phyloP scores from a whole-genome alignment of 64 coral and sea anemone genomes.

The Stichodactyla mertensii region DNA sequence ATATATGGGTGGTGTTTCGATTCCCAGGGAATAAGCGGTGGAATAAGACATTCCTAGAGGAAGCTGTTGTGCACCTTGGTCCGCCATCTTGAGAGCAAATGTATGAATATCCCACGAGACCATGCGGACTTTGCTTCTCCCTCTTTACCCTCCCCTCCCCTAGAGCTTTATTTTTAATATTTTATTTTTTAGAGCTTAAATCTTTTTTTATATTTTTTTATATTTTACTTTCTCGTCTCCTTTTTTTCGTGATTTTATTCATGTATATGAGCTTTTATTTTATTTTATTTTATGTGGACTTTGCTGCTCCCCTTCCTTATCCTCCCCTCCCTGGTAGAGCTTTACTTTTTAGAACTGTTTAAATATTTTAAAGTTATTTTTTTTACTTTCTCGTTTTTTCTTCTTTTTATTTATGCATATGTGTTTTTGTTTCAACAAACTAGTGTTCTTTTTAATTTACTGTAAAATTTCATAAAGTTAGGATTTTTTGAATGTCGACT shows the following conservation, averaged over 20 bases:
- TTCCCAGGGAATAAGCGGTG: constrained; percentile 1
- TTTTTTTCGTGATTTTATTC: background rate
- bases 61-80: background rate
- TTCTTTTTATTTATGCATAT: background rate
- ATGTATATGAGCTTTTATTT: too few species aligned
- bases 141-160: background rate
- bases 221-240: background rate
- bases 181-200: background rate
- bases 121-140: background rate
- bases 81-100: constrained; percentile 4
- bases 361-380: background rate
- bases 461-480: too few species aligned
- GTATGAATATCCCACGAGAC: background rate
- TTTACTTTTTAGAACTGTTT: background rate
- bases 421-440: too few species aligned
- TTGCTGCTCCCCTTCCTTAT: background rate
- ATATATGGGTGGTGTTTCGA: background rate
- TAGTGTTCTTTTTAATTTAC: too few species aligned
- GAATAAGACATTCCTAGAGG: constrained; percentile 23
- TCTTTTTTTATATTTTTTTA: background rate
- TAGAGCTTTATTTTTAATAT: background rate
- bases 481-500: too few species aligned
- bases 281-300: background rate
- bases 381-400: background rate
- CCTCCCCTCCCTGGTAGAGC: background rate